Percentiles rank a stretch among this genome's conserved stretches.
phyloP scores from a whole-genome alignment of 2,797 vertebrate genomes.

The Halcyon badia region DNA sequence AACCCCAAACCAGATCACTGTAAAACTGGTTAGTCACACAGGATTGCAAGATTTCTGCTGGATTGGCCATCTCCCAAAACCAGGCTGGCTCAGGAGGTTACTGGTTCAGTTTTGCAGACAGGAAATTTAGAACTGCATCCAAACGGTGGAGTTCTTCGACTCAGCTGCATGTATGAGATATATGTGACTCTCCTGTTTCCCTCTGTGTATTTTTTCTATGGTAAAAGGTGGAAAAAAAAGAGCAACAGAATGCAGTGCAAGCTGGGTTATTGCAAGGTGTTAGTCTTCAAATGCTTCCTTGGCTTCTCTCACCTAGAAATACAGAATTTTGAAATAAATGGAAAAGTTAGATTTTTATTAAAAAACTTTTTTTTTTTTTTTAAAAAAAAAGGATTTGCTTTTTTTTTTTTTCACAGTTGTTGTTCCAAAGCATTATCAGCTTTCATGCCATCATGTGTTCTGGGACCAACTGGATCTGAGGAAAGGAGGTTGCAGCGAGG shows the following conservation, averaged over 20 bases:
- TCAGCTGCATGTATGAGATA: background rate
- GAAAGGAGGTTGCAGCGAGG: background rate
- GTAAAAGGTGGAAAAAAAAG: background rate
- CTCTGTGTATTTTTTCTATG: background rate
- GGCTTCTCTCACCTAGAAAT: background rate
- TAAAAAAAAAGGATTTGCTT: background rate
- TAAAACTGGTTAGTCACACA: background rate
- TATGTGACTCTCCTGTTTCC: background rate
- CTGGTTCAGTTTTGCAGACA: background rate
- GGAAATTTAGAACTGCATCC: background rate
- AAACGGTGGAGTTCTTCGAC: background rate
- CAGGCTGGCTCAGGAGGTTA: background rate
- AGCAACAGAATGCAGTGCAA: background rate
- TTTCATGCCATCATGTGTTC: background rate
- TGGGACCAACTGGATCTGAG: background rate
- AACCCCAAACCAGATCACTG: background rate
- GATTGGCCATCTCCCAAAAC: background rate
- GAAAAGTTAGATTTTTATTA: background rate
- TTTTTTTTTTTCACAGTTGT: rapidly evolving
- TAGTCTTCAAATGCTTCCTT: background rate
- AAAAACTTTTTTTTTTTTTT: background rate
- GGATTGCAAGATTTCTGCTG: background rate
- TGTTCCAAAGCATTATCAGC: background rate
- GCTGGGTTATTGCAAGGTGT: no score
- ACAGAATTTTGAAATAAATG: background rate